These are phyloP conservation scores for Oreochromis niloticus DNA, from an alignment of 2,113 vertebrate species.

Conservation along the genomic window DNA sequence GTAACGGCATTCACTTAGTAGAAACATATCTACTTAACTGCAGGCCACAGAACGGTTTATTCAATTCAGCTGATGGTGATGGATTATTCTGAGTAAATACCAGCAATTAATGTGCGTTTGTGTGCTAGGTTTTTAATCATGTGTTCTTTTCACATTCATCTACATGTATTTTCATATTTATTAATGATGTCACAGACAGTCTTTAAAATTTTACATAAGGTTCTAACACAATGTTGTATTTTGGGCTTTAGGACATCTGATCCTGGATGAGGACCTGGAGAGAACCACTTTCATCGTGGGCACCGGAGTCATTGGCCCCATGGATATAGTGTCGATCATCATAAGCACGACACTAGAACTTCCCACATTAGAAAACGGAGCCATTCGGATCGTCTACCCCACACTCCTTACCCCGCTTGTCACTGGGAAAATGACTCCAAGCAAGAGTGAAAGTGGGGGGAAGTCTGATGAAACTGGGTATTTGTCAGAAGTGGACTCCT, in stretches of 20 bases:
- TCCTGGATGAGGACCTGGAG: constrained; percentile 87
- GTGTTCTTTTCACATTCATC: not conserved
- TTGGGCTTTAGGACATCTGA: constrained; percentile 81
- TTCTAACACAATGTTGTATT: not conserved
- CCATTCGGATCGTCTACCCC: constrained; percentile 81
- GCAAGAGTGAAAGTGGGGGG: constrained; percentile 78
- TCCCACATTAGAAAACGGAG: constrained; percentile 83
- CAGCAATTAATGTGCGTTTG: not conserved
- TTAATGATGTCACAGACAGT: not conserved
- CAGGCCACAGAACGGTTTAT: not conserved
- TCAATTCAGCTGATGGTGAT: not conserved
- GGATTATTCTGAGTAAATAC: not conserved
- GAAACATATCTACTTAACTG: not conserved
- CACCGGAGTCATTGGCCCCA: constrained; percentile 79
- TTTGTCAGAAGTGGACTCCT: not conserved
- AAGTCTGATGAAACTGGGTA: constrained; percentile 86
- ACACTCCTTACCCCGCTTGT: constrained; percentile 79
- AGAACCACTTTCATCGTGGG: constrained; percentile 82
- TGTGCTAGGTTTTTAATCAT: not conserved
- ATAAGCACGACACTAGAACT: constrained; percentile 85
- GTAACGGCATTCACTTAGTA: not conserved
- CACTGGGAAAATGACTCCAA: constrained; percentile 43
- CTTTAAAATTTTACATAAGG: not conserved
- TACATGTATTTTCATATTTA: not conserved
- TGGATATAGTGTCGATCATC: constrained; percentile 81